Base-by-base conservation (phyloP, 1,140 invertebrate species). In the Aphelenchoides avenae region DNA sequence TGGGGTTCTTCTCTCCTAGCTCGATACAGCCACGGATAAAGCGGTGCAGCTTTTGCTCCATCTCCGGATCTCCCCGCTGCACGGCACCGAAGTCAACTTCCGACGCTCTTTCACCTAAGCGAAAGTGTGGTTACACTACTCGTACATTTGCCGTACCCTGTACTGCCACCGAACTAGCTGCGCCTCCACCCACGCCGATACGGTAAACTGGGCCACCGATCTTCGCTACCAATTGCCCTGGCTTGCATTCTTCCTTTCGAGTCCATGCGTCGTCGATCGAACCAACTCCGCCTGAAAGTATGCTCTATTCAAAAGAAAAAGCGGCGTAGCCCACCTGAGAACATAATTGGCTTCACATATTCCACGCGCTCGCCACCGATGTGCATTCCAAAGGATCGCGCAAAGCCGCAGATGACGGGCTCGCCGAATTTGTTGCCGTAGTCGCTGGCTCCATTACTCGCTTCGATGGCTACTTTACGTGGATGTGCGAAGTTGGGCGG, bases 391-490 rank as follows among this genome's bases (percentile, higher is more conserved):
- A 90, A 97, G 0, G 91, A 88, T 50, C 92, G 82, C 0, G 87
- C 85, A 78, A 96, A 98, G 24, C 93, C 93, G 68, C 82, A 79
- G 50, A 97, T 84, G 1, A 97, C 81, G 2, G 93, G 93, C 78
- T 97, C 93, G 1, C 70, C 93, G 81, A 97, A 98, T 81, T 98
- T 97, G 76, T 98, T 97, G 4, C 93, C 93, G 81, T 97, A 98
- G 80, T 97, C 93, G 0, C 91, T 95, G 11, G 92, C 92, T 7
- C 93, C 93, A 79, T 97, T 94, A 77, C 89, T 93, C 0, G 92
- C 93, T 80, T 96, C 89, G 30, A 97, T 86, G 31, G 89, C 84
- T 50, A 81, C 76, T 75, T 90, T 85, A 5, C 91, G 79, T 0
- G 93, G 89, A 1, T 83, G 79, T 6, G 92, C 91, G 82, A 98